Base-by-base conservation (phyloP, 2,888 invertebrate genomes). In the Dynastes grantii region DNA sequence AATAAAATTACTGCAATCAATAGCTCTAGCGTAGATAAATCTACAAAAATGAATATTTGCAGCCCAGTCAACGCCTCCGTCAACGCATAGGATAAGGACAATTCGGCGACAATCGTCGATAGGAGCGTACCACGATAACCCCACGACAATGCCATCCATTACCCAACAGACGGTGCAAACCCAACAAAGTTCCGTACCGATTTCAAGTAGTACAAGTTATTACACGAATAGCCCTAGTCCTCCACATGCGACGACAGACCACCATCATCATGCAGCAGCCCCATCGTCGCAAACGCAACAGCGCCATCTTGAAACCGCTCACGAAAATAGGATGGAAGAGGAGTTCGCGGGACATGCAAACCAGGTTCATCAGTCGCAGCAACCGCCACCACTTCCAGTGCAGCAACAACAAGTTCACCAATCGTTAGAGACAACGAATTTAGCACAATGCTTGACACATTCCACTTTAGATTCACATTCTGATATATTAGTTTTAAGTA, bases 211-310 rank as follows among this genome's bases (percentile, higher is more conserved):
- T 82, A 89, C 89, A 76, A 92, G 92, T 83, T 92, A 92, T 87
- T 92, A 92, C 85, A 92, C 92, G 55, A 92, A 92, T 87, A 92
- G 92, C 81, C 92, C 92, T 76, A 91, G 91, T 84, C 92, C 92
- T 53, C 92, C 92, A 4, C 91, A 92, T 77, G 40, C 64, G 6
- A 68, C 70, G 13, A n/a, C 70, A 22, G 76, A 76, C 49, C 76
- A 73, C 51, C 77, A 77, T 16, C 80, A 77, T 71, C 70, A 77
- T 29, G 53, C 53, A 3, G 71, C 67, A 29, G 53, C 78, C 32
- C 65, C 3, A 1, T 13, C 58, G 55, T 16, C 68, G 71, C 71
- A 78, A 40, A 53, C 37, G 16, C 58, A 65, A 29, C 64, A 67
- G 5, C 76, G 65, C 40, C 76, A 53, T 13, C 65, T 76, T 2